Evolutionary conservation across 2,113 vertebrate species (phyloP).

Genomic region (Pseudopipra pipra): DNA sequence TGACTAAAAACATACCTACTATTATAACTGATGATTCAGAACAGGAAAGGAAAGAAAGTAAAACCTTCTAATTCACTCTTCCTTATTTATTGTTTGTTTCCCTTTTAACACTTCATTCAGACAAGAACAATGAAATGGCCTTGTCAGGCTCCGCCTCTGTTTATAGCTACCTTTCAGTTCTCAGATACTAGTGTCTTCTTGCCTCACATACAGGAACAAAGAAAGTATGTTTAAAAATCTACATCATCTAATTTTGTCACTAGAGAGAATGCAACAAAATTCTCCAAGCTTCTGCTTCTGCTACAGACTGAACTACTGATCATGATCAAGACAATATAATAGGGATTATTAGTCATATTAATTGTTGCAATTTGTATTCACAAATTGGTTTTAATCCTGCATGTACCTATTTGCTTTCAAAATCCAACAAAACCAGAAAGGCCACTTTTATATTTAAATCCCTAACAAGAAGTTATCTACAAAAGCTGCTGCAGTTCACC

Average conservation of each 20-base stretch:
- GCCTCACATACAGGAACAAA: not conserved
- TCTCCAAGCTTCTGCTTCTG: not conserved
- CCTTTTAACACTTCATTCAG: not conserved
- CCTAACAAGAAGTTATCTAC: not conserved
- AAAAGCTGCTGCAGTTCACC: not conserved
- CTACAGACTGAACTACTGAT: not conserved
- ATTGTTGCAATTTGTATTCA: not conserved
- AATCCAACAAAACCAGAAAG: not conserved
- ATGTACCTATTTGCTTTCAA: not conserved
- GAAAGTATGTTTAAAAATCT: not conserved
- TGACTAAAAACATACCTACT: not conserved
- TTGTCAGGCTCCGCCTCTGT: not conserved
- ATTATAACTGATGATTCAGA: not conserved
- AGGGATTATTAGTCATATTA: not conserved
- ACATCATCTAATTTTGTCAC: not conserved
- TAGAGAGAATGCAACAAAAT: not conserved
- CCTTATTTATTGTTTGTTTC: not conserved
- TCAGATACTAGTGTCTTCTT: not conserved
- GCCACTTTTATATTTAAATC: not conserved
- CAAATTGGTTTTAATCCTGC: conserved; percentile 17
- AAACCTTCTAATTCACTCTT: not conserved
- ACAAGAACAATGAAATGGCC: not conserved
- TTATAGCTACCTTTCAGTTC: not conserved
- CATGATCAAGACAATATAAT: not conserved
- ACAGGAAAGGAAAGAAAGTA: not conserved